Evolutionary conservation across 2,888 invertebrate genomes (phyloP).

Genomic region (Pammene aurita): DNA sequence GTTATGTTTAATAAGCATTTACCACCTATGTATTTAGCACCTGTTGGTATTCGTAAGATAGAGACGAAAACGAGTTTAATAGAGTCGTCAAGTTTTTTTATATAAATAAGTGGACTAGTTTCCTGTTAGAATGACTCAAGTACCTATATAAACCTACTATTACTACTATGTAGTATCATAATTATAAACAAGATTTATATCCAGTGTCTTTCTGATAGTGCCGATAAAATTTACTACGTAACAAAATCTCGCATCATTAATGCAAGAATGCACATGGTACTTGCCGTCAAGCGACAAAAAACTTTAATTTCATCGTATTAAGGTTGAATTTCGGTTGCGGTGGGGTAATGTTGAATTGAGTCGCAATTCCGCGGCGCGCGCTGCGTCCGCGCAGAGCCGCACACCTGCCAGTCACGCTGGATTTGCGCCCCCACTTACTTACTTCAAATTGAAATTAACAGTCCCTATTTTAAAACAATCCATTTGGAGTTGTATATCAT

Average conservation of each 20-base stretch:
- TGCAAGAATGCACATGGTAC: conserved; percentile 59
- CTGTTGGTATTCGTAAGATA: not conserved
- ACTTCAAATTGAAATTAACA: conserved; percentile 41
- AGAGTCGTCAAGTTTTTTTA: not conserved
- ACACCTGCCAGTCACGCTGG: conserved; percentile 70
- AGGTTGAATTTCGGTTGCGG: conserved; percentile 43
- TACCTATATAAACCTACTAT: not conserved
- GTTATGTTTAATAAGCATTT: too few species aligned
- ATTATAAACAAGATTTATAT: conserved; percentile 20
- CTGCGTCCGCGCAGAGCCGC: conserved; percentile 42
- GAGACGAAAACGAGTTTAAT: not conserved
- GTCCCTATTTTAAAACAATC: conserved; percentile 24
- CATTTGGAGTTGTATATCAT: not conserved
- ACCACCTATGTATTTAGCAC: too few species aligned
- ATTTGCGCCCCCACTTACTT: conserved; percentile 52
- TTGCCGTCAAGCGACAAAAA: conserved; percentile 44
- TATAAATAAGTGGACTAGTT: conserved; percentile 4
- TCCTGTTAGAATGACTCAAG: not conserved
- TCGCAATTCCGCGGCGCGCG: conserved; percentile 49
- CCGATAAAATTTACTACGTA: conserved; percentile 56
- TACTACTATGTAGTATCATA: conserved; percentile 10
- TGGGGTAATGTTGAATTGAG: conserved; percentile 44
- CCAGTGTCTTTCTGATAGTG: conserved; percentile 43
- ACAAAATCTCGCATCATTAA: conserved; percentile 64
- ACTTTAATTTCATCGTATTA: conserved; percentile 47